Percentiles rank a stretch among this genome's conserved stretches.
phyloP scores from a whole-genome alignment of 2,113 vertebrate genomes.

The Sinocyclocheilus grahami region DNA sequence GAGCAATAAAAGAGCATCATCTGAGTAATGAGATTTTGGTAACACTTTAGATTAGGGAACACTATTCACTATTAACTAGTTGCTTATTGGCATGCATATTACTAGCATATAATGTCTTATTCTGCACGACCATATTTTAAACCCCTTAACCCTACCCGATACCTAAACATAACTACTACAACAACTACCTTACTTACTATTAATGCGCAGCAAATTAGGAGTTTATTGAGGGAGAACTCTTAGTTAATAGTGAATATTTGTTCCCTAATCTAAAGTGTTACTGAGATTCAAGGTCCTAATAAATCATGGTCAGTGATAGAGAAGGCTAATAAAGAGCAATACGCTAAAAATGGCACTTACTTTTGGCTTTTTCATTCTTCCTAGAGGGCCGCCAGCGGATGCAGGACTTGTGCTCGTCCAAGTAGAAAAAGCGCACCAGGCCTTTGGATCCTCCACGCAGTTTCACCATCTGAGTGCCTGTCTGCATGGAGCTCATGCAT shows the following conservation, averaged over 20 bases:
- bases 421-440: conserved; percentile 88
- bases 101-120: no score
- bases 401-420: conserved; percentile 95
- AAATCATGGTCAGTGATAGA: background rate
- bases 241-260: no score
- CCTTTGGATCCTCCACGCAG: conserved; percentile 92
- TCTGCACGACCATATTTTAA: no score
- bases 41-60: no score
- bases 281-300: background rate
- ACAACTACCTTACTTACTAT: no score
- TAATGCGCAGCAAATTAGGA: no score
- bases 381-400: conserved; percentile 96
- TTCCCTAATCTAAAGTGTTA: no score
- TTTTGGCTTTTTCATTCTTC: conserved; percentile 97
- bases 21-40: background rate
- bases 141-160: no score
- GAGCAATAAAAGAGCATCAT: background rate
- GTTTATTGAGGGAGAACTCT: no score
- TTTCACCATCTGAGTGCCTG: conserved; percentile 95
- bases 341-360: conserved; percentile 78
- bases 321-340: background rate
- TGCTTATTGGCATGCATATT: no score
- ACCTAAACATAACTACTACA: no score
- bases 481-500: conserved; percentile 95
- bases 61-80: no score